Conservation (phyloP, 2,888 invertebrate genomes). For the Antheraea assamensis region DNA sequence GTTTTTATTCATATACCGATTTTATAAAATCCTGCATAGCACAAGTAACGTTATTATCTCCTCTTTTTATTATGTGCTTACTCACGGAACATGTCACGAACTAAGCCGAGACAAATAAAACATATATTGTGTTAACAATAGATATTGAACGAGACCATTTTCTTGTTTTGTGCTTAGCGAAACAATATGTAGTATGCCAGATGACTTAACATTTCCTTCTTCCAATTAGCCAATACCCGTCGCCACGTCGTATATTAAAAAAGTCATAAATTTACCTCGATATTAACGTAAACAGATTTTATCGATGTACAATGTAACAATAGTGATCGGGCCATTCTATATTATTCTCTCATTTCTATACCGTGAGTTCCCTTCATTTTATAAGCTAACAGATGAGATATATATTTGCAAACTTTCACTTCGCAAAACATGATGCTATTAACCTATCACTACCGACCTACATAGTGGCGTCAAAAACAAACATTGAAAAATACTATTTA, state of each 20-base stretch:
- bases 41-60: too few species aligned
- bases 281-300: not conserved
- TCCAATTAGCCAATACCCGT: not conserved
- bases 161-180: not conserved
- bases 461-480: constrained; percentile 19
- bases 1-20: too few species aligned
- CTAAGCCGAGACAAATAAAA: not conserved
- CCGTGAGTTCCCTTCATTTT: constrained; percentile 10
- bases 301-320: not conserved
- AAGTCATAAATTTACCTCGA: not conserved
- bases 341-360: not conserved
- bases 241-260: not conserved
- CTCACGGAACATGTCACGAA: not conserved
- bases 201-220: not conserved
- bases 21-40: too few species aligned
- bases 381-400: constrained; percentile 8
- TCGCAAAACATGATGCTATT: constrained; percentile 18
- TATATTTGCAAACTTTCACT: constrained; percentile 23
- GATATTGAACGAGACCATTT: not conserved
- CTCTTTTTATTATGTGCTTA: not conserved
- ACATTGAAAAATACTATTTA: constrained; percentile 20
- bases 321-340: not conserved
- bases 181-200: not conserved
- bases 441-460: constrained; percentile 19
- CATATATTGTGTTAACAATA: not conserved